Evolutionary conservation across 2,888 invertebrate genomes (phyloP), one percentile per base, ranked within the genome.

Genomic region (Drosophila kokeensis): DNA sequence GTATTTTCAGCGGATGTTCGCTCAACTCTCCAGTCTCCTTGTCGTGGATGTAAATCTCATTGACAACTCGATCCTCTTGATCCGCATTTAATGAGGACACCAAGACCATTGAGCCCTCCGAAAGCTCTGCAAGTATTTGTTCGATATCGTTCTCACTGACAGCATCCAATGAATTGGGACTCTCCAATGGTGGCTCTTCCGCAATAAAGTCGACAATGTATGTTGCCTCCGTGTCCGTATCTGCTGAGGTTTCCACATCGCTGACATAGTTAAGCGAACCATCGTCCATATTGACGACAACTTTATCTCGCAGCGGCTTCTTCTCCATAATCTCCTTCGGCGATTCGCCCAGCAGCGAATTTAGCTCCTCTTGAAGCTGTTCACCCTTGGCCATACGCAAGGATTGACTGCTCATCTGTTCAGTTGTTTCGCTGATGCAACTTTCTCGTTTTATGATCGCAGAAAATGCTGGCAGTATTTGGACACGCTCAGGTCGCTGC

Each of bases 21-120:
- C 90, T 90, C 21, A 93, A 62, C 24, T 91, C 87, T 0, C 92
- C 92, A 10, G 92, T 92, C 57, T 86, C 77, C 64, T 90, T 91
- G 65, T 92, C 90, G 63, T 92, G 81, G 74, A 92, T 90, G 69
- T 92, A 93, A 65, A 93, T 92, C 80, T 93, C 93, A 80, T 93
- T 91, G 29, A 92, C 70, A 36, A 90, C 85, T 58, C 86, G 88
- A 80, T 92, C 89, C 8, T 89, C 79, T 65, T 91, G 81, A 15
- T 88, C 85, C 0, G 91, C 82, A 83, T 93, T 91, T 38, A 91
- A 70, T 18, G 92, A 92, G 15, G 92, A 92, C 11, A 93, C 93
- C n/a, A 93, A 82, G 4, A 92, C 93, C 72, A 93, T 78, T 7
- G 92, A 90, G 24, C 93, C 93, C 42, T 92, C 90, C 1, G 91